Percentiles rank a stretch among this genome's conserved stretches.
phyloP scores from a whole-genome alignment of 2,113 vertebrate genomes.

The Elephas maximus region DNA sequence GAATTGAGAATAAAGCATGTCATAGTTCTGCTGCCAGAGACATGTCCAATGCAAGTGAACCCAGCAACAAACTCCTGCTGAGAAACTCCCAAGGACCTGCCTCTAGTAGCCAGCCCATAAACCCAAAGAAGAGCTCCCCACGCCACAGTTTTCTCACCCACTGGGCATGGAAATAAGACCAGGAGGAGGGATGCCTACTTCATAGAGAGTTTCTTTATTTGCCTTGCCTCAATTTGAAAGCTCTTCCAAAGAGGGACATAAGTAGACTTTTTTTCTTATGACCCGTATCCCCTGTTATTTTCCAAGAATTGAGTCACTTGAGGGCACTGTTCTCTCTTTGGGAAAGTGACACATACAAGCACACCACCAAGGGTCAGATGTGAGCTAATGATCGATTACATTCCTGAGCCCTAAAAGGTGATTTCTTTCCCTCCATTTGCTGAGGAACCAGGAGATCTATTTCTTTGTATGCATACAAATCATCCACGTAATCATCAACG shows the following conservation, averaged over 20 bases:
- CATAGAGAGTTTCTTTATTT: neutral
- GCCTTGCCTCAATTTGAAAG: neutral
- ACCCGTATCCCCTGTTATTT: neutral
- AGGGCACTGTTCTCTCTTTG: neutral
- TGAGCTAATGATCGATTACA: neutral
- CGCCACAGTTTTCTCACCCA: neutral
- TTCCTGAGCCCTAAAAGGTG: neutral
- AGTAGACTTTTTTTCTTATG: neutral
- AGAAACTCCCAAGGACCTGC: neutral
- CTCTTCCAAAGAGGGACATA: neutral
- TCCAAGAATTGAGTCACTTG: neutral
- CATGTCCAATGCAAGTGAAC: neutral
- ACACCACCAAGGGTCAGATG: neutral
- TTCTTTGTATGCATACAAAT: slow-evolving; percentile 5
- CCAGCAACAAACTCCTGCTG: neutral
- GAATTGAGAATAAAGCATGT: neutral
- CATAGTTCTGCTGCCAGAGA: neutral
- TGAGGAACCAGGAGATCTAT: neutral
- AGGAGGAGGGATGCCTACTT: neutral
- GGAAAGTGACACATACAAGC: neutral
- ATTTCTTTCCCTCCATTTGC: neutral
- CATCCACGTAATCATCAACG: neutral
- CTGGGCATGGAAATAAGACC: neutral
- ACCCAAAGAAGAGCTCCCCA: neutral
- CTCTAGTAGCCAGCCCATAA: neutral